These are phyloP conservation scores for Venustaconcha ellipsiformis DNA, from an alignment of 1,140 invertebrate genomes.

Conservation along the genomic window DNA sequence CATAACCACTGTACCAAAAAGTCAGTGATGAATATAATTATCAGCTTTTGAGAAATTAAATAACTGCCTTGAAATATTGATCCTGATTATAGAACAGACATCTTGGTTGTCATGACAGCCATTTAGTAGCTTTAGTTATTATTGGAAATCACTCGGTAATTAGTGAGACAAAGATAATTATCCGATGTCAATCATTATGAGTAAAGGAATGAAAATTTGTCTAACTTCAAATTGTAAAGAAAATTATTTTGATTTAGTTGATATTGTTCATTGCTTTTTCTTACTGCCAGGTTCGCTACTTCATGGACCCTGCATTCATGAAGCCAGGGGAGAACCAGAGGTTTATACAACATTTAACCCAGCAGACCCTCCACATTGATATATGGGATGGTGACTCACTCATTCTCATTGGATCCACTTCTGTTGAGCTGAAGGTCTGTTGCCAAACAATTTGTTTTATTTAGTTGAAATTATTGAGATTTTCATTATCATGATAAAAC, in stretches of 20 bases:
- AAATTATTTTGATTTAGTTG: neutral
- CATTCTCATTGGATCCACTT: conserved; percentile 66
- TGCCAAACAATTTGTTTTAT: neutral
- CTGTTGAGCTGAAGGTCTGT: conserved; percentile 66
- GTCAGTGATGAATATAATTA: too few species aligned
- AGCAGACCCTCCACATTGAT: conserved; percentile 69
- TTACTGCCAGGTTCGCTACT: conserved; percentile 64
- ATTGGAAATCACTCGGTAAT: too few species aligned
- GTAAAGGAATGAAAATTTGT: too few species aligned
- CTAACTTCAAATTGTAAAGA: too few species aligned
- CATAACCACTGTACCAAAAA: too few species aligned
- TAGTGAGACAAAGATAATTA: too few species aligned
- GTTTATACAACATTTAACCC: conserved; percentile 66
- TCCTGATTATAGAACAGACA: too few species aligned
- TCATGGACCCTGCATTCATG: conserved; percentile 67
- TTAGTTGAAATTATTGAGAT: neutral
- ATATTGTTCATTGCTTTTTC: conserved; percentile 15
- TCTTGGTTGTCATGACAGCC: too few species aligned
- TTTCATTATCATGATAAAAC: neutral
- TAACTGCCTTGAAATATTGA: too few species aligned
- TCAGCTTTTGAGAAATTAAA: too few species aligned
- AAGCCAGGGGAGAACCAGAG: conserved; percentile 66
- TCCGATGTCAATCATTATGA: too few species aligned
- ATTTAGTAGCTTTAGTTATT: too few species aligned
- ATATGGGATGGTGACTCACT: conserved; percentile 70